These are phyloP conservation scores for Drosophila murphyi DNA, from an alignment of 1,140 invertebrate genomes.

Conservation along the genomic window DNA sequence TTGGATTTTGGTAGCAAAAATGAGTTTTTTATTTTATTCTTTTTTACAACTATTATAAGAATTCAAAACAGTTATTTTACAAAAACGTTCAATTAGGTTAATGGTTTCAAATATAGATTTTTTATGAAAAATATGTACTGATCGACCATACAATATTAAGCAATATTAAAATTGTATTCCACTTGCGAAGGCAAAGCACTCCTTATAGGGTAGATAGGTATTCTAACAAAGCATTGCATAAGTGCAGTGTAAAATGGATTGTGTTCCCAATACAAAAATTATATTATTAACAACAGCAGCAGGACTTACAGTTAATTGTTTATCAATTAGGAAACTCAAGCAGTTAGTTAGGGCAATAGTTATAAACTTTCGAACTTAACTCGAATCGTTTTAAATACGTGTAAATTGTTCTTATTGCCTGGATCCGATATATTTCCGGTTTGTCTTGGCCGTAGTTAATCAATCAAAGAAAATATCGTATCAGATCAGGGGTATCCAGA, in stretches of 20 bases:
- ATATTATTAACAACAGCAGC: background rate
- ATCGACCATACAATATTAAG: background rate
- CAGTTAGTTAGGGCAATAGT: background rate
- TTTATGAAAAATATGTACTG: background rate
- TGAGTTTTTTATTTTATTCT: too few relatives aligned
- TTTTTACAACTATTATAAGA: too few relatives aligned
- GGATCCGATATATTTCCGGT: slow-evolving; percentile 3
- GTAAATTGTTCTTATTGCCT: slow-evolving; percentile 11
- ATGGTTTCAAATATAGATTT: slow-evolving; percentile 37
- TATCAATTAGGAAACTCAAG: background rate
- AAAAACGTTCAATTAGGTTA: background rate
- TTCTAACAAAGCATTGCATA: background rate
- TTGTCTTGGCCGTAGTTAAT: background rate
- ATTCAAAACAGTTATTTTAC: too few relatives aligned
- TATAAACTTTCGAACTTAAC: background rate
- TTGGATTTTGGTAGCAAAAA: too few relatives aligned
- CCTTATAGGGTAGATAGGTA: slow-evolving; percentile 18
- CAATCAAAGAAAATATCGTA: background rate
- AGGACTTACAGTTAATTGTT: background rate
- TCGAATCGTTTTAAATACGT: background rate
- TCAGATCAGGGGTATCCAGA: background rate
- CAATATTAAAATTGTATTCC: slow-evolving; percentile 1
- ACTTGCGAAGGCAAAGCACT: slow-evolving; percentile 1
- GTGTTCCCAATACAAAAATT: background rate
- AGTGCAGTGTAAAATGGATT: background rate